Base-by-base conservation (phyloP, 2,113 vertebrate species). In the Delphinus delphis region DNA sequence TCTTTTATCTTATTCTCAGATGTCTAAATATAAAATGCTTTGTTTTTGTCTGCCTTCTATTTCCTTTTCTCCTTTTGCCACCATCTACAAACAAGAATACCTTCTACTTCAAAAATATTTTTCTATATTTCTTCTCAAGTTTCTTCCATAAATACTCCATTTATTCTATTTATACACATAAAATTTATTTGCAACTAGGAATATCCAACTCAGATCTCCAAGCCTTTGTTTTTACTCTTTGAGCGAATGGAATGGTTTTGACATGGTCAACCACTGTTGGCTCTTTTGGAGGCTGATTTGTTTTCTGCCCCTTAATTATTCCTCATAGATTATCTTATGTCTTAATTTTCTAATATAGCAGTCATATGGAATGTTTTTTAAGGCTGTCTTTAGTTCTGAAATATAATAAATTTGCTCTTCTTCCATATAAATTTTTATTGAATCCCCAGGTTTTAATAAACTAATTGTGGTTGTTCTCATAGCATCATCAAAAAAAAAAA, bases 371-470 rank as follows among this genome's bases (percentile, higher is more conserved):
- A 55, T 90, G 18, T 73, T 88, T 65, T 92, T 20, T 55, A 53
- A 84, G 28, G 21, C 88, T 17, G 4, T 47, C 15, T 76, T 96
- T 71, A 71, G 44, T 82, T 79, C 8, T 77, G n/a, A 79, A 94
- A 67, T 82, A 81, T 14, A 86, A 58, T 62, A 53, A n/a, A 70
- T 62, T 88, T 60, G 26, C 11, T 87, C n/a, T 63, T 81, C n/a
- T 85, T 95, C 36, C 21, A 20, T 6, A 44, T 73, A 71, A 67
- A 73, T 31, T 31, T 90, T 84, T 74, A 92, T 62, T 68, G 50
- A 83, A 85, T 92, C 85, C 21, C 14, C n/a, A 65, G 73, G 20
- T 96, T 96, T 89, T 81, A 97, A 67, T 81, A 96, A 93, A 93
- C 82, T 58, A 95, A 79, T 67, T 74, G 90, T 93, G 25, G 6